A percentile compares a stretch with the other conserved stretches of the same genome.
These are phyloP conservation scores for Luffia ferchaultella DNA, from an alignment of 2,888 invertebrate genomes.

Conservation along the genomic window DNA sequence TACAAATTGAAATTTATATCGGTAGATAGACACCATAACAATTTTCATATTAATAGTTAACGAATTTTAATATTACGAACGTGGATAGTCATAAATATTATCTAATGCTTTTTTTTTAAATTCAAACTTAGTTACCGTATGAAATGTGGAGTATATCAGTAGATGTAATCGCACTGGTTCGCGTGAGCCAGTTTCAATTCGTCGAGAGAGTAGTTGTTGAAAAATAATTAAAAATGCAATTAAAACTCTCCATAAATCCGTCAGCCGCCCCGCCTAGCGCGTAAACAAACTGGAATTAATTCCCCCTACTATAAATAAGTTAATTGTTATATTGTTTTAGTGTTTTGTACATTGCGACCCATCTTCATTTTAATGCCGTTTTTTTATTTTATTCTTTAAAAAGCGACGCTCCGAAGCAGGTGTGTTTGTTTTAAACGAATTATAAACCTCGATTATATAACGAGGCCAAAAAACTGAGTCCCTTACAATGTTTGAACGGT, in stretches of 20 bases:
- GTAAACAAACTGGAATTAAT: constrained; percentile 40
- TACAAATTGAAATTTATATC: neutral
- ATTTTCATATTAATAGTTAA: neutral
- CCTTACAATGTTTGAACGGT: too few species aligned
- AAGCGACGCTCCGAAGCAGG: too few species aligned
- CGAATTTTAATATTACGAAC: neutral
- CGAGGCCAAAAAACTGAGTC: too few species aligned
- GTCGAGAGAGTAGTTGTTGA: constrained; percentile 46
- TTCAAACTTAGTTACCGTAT: neutral
- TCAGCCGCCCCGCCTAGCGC: constrained; percentile 44
- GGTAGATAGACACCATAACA: neutral
- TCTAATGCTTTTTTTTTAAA: neutral
- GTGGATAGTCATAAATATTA: neutral
- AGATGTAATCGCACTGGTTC: constrained; percentile 41
- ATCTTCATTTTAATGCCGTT: neutral
- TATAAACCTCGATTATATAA: too few species aligned
- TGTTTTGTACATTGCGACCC: constrained; percentile 13
- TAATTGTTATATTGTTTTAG: constrained; percentile 31
- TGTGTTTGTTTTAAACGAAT: too few species aligned
- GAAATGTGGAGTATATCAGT: constrained; percentile 13
- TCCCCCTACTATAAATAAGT: constrained; percentile 20
- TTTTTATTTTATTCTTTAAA: too few species aligned
- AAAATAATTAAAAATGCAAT: constrained; percentile 63
- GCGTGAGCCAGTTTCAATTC: constrained; percentile 46
- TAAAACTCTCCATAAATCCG: constrained; percentile 56